Conservation (phyloP, 2,797 vertebrate species). For the Pyrocephalus nanus region DNA sequence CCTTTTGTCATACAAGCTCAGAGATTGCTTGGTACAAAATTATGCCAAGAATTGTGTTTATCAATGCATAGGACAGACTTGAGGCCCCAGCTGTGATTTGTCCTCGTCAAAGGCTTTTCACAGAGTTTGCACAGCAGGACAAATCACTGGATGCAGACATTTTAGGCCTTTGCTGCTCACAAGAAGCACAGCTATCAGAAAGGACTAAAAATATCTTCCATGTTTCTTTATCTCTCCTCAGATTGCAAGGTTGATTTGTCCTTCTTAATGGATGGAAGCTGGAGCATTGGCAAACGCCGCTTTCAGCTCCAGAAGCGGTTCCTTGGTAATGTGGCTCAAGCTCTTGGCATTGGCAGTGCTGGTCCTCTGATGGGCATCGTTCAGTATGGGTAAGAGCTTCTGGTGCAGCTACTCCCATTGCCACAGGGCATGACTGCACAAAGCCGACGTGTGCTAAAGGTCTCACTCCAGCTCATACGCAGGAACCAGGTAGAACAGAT, state of each 20-base stretch:
- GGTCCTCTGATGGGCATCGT: slow-evolving; percentile 95
- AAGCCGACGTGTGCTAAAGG: accelerated
- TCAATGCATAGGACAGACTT: neutral
- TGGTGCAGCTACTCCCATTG: neutral
- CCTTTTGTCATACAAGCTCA: neutral
- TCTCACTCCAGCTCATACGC: neutral
- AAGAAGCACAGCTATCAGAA: neutral
- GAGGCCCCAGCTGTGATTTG: neutral
- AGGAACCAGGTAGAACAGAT: neutral
- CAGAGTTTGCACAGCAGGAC: neutral
- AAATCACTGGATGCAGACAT: neutral
- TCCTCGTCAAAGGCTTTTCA: neutral
- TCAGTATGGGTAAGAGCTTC: slow-evolving; percentile 89
- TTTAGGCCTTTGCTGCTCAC: neutral
- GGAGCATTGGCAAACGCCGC: slow-evolving; percentile 93
- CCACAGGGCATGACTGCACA: accelerated
- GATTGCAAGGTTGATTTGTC: slow-evolving; percentile 93
- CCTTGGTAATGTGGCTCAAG: slow-evolving; percentile 84
- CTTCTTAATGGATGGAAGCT: slow-evolving; percentile 95
- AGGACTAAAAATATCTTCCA: neutral
- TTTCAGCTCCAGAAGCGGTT: slow-evolving; percentile 97
- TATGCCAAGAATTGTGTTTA: neutral
- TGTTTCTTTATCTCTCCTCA: slow-evolving; percentile 56
- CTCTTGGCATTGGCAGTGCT: slow-evolving; percentile 83
- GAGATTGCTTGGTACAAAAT: neutral